These are phyloP conservation scores for Anarsia innoxiella DNA, from an alignment of 2,888 invertebrate genomes.

Conservation along the genomic window DNA sequence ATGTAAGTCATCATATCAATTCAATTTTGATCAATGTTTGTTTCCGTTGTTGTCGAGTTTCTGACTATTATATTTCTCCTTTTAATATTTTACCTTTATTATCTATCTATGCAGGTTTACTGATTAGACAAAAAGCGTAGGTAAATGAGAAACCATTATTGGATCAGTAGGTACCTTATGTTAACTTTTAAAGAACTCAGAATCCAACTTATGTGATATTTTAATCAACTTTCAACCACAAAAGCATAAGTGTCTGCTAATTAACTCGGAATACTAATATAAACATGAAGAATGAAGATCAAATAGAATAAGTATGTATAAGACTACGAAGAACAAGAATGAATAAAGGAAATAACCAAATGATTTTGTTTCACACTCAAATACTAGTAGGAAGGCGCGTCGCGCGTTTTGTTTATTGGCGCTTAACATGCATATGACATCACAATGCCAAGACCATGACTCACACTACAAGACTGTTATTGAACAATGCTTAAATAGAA, in stretches of 20 bases:
- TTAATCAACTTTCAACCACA: too few relatives aligned
- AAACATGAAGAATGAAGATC: not conserved
- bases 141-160: too few relatives aligned
- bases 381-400: conserved; percentile 25
- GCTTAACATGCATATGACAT: conserved; percentile 57
- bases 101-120: too few relatives aligned
- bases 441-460: conserved; percentile 57
- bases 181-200: too few relatives aligned
- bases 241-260: not conserved
- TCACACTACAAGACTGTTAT: conserved; percentile 42
- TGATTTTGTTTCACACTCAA: conserved; percentile 16
- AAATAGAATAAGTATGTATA: not conserved
- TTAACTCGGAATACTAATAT: not conserved
- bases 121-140: too few relatives aligned
- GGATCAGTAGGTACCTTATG: too few relatives aligned
- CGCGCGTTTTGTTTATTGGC: conserved; percentile 42
- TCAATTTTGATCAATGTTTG: too few relatives aligned
- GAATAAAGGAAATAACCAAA: conserved; percentile 1
- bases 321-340: not conserved
- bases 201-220: too few relatives aligned
- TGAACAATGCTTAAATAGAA: not conserved
- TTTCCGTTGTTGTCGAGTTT: too few relatives aligned
- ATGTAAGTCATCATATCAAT: too few relatives aligned
- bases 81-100: too few relatives aligned
- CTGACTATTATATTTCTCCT: too few relatives aligned